Conservation (phyloP, 2,888 invertebrate genomes). For the Drosophila anomelani region DNA sequence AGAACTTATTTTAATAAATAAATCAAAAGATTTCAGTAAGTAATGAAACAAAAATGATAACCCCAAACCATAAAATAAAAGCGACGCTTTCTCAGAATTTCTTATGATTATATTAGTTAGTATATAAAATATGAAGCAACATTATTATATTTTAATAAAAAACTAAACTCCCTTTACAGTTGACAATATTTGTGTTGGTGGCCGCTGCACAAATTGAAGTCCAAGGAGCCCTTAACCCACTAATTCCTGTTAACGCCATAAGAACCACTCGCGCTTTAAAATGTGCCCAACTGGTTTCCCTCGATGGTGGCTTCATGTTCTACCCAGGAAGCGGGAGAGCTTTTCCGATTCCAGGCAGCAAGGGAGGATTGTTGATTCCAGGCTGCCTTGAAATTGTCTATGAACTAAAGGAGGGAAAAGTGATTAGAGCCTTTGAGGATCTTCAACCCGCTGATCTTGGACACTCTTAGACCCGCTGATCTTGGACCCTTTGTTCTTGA, state of each 20-base stretch:
- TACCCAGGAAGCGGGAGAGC: neutral
- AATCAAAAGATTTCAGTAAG: no score
- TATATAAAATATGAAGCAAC: neutral
- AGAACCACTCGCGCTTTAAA: neutral
- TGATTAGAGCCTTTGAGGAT: neutral
- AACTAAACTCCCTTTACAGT: neutral
- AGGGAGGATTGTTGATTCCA: neutral
- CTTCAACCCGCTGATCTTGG: neutral
- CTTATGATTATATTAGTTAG: neutral
- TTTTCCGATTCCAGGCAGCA: neutral
- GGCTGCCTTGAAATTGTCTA: neutral
- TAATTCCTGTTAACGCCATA: neutral
- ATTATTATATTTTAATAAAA: neutral
- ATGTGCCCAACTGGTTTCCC: neutral
- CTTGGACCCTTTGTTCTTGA: no score
- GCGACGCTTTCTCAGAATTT: no score
- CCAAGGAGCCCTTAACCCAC: neutral
- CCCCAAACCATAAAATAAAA: no score
- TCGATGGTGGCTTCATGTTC: neutral
- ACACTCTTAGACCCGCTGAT: no score
- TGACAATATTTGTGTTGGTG: neutral
- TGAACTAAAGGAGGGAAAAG: neutral
- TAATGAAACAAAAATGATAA: no score
- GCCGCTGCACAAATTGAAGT: neutral
- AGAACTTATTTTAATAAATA: no score